phyloP scores from a whole-genome alignment of 2,113 vertebrate genomes.

The Australoheros scitulus region DNA sequence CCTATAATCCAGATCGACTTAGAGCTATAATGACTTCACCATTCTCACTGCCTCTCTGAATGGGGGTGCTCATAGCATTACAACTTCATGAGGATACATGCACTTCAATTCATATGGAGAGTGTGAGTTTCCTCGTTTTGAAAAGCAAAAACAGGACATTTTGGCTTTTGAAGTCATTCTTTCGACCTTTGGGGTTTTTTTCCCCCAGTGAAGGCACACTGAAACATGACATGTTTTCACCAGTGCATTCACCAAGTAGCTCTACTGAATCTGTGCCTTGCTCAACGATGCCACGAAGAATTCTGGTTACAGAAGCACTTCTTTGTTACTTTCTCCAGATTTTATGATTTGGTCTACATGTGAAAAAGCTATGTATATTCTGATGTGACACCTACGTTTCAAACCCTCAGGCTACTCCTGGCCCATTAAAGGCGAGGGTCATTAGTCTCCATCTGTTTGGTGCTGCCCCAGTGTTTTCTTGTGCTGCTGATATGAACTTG shows the following conservation, averaged over 20 bases:
- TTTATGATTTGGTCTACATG: conserved; percentile 24
- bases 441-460: conserved; percentile 74
- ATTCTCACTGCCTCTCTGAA: conserved; percentile 32
- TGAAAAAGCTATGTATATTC: conserved; percentile 7
- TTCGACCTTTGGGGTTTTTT: neutral
- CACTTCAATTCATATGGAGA: neutral
- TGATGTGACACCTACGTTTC: conserved; percentile 21
- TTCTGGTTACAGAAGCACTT: neutral
- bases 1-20: conserved; percentile 70
- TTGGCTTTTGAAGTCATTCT: conserved; percentile 18
- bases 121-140: neutral
- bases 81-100: conserved; percentile 43
- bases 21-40: conserved; percentile 58
- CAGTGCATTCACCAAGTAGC: neutral
- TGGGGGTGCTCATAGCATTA: conserved; percentile 10
- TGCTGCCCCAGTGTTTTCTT: conserved; percentile 64
- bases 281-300: neutral
- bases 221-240: conserved; percentile 7
- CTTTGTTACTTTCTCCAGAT: conserved; percentile 9
- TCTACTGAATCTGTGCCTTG: conserved; percentile 6
- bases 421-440: conserved; percentile 60
- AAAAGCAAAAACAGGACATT: conserved; percentile 8
- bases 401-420: conserved; percentile 42
- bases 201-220: neutral
- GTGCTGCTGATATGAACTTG: conserved; percentile 68